phyloP scores from a whole-genome alignment of 2,113 vertebrate genomes.

The Actinemys pallida region DNA sequence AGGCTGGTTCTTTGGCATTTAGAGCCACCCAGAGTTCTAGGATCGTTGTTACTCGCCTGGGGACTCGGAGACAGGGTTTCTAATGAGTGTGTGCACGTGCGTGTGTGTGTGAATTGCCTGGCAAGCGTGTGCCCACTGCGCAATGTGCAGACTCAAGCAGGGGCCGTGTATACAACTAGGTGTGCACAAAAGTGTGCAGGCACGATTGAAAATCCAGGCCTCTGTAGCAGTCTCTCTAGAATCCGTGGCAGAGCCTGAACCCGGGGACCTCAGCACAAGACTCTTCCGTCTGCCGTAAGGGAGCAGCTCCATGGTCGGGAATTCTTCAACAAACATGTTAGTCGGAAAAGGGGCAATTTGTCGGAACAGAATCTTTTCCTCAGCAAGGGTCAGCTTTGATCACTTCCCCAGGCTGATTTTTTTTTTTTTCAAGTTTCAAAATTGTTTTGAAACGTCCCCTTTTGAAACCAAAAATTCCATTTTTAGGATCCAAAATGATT shows the following conservation, averaged over 20 bases:
- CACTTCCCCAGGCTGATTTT: background rate
- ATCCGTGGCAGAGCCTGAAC: background rate
- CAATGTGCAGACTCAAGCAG: background rate
- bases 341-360: background rate
- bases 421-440: background rate
- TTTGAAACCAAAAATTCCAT: background rate
- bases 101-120: background rate
- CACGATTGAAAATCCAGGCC: background rate
- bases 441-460: background rate
- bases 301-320: background rate
- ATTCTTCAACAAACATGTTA: background rate
- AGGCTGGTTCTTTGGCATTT: background rate
- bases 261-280: background rate
- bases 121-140: background rate
- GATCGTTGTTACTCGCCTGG: background rate
- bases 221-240: too few relatives aligned
- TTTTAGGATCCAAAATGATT: background rate
- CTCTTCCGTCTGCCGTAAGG: background rate
- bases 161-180: background rate
- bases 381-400: background rate
- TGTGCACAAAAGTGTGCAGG: background rate
- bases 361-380: background rate
- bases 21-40: background rate
- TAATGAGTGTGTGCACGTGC: background rate
- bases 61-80: background rate